Percentiles rank a stretch among this genome's conserved stretches.
Evolutionary conservation across 2,113 vertebrate genomes (phyloP).

Genomic region (Nansenia antarctica): DNA sequence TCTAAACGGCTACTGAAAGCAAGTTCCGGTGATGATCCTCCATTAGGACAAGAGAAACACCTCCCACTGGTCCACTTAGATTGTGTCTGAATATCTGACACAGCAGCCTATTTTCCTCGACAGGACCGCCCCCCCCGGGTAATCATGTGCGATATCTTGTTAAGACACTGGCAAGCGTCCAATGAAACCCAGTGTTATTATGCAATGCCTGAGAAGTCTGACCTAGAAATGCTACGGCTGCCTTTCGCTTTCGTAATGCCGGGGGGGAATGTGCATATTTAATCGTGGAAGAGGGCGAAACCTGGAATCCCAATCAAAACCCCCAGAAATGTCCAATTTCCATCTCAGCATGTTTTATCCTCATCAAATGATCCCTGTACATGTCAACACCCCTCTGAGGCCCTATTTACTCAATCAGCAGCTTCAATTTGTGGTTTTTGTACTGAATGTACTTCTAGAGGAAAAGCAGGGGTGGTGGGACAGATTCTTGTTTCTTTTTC

Average conservation of each 20-base stretch:
- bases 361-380: constrained; percentile 15
- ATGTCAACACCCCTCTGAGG: constrained; percentile 21
- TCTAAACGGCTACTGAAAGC: too few relatives aligned
- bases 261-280: constrained; percentile 30
- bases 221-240: constrained; percentile 52
- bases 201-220: constrained; percentile 46
- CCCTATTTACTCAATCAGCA: constrained; percentile 23
- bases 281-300: constrained; percentile 19
- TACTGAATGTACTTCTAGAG: too few relatives aligned
- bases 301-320: constrained; percentile 35
- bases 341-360: constrained; percentile 39
- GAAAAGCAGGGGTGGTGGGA: too few relatives aligned
- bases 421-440: constrained; percentile 16
- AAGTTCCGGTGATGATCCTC: too few relatives aligned
- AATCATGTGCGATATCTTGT: constrained; percentile 29
- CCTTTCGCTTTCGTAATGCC: constrained; percentile 38
- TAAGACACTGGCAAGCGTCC: constrained; percentile 35
- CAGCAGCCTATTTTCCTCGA: too few relatives aligned
- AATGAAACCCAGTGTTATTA: constrained; percentile 39
- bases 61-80: too few relatives aligned
- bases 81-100: too few relatives aligned
- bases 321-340: constrained; percentile 42
- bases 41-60: too few relatives aligned
- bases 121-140: too few relatives aligned
- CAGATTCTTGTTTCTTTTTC: too few relatives aligned